phyloP scores from a whole-genome alignment of 2,113 vertebrate genomes.

The Aegotheles bennettii region DNA sequence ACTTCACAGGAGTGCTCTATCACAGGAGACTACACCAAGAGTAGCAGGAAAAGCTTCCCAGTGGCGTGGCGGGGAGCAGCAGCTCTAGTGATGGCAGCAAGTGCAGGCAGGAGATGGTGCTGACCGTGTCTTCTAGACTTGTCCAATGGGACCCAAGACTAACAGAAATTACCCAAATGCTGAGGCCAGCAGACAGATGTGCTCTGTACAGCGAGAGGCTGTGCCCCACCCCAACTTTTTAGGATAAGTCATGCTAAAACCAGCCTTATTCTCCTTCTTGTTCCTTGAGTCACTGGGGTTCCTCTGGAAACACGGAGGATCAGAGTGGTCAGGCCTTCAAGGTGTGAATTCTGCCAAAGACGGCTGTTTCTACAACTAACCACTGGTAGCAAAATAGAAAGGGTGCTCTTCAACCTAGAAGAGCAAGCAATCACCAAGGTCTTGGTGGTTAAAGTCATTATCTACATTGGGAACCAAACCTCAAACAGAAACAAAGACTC shows the following conservation, averaged over 20 bases:
- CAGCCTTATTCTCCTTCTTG: conserved; percentile 42
- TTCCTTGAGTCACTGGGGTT: conserved; percentile 26
- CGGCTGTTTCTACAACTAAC: conserved; percentile 1
- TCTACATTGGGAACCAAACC: background rate
- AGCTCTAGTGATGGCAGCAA: conserved; percentile 18
- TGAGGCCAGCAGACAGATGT: background rate
- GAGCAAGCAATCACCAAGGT: background rate
- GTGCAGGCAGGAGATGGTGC: background rate
- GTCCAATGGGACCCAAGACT: background rate
- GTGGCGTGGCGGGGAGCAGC: background rate
- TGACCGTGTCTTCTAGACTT: background rate
- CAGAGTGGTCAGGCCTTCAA: conserved; percentile 15
- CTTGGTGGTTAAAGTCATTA: background rate
- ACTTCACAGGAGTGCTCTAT: background rate
- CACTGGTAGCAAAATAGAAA: background rate
- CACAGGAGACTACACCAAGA: background rate
- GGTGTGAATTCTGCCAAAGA: background rate
- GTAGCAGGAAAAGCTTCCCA: background rate
- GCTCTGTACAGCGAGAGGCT: background rate
- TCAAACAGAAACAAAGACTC: background rate
- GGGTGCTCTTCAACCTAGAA: conserved; percentile 25
- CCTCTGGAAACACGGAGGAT: background rate
- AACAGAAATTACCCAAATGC: background rate
- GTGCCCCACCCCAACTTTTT: conserved; percentile 3
- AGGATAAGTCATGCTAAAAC: conserved; percentile 34